A percentile compares a stretch with the other conserved stretches of the same genome.
Evolutionary conservation across 2,113 vertebrate genomes (phyloP).

Genomic region (Stercorarius parasiticus): DNA sequence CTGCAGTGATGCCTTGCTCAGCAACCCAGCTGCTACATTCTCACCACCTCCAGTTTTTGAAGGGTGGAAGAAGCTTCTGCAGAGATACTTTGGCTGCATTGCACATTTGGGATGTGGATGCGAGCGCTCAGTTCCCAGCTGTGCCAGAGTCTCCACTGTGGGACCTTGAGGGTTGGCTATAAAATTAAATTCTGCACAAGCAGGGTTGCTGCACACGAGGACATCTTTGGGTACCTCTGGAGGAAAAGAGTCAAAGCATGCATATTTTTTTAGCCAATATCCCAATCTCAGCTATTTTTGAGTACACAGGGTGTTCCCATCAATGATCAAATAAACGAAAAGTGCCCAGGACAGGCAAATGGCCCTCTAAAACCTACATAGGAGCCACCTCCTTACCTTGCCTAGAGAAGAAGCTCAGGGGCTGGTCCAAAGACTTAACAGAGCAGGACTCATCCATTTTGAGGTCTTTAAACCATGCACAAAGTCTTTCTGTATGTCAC

Average conservation of each 20-base stretch:
- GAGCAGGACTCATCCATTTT: neutral
- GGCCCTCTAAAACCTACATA: neutral
- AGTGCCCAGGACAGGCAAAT: neutral
- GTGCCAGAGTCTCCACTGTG: no score
- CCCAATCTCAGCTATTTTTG: neutral
- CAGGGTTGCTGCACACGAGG: neutral
- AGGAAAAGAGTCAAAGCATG: neutral
- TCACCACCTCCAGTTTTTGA: neutral
- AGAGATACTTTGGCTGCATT: neutral
- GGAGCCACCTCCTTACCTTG: neutral
- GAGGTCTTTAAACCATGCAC: neutral
- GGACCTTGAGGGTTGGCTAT: no score
- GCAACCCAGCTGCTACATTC: no score
- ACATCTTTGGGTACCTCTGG: neutral
- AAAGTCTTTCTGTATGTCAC: neutral
- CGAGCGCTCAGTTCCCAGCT: neutral
- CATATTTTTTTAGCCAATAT: neutral
- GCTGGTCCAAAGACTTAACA: neutral
- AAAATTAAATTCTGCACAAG: neutral
- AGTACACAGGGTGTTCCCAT: neutral
- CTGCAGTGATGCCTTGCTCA: neutral
- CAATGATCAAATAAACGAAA: neutral
- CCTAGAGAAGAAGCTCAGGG: neutral
- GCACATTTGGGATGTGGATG: neutral
- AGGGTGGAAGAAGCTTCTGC: neutral